Evolutionary conservation across 2,888 invertebrate species (phyloP).

Genomic region (Galeruca laticollis): DNA sequence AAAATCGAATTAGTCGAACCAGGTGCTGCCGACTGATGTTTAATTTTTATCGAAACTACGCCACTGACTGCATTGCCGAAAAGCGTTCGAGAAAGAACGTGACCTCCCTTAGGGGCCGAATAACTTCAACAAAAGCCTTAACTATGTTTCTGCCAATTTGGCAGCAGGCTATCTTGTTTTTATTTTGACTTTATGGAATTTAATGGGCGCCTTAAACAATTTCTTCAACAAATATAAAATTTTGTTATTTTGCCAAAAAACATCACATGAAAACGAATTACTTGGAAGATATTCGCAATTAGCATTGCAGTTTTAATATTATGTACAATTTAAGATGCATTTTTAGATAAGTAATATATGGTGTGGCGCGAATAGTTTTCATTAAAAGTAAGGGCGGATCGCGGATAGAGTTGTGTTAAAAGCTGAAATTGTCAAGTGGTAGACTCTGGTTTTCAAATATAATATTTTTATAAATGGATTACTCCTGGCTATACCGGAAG

Average conservation of each 20-base stretch:
- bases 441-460: too few species aligned
- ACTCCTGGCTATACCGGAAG: too few species aligned
- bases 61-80: conserved; percentile 40
- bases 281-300: conserved; percentile 1
- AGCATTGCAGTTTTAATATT: too few species aligned
- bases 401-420: too few species aligned
- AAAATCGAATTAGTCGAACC: conserved; percentile 35
- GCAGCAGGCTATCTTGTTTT: conserved; percentile 21
- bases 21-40: conserved; percentile 31
- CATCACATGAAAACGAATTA: neutral
- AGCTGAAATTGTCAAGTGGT: too few species aligned
- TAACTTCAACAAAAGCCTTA: conserved; percentile 33
- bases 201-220: neutral
- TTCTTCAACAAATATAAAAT: conserved; percentile 2
- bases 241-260: neutral
- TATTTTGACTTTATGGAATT: conserved; percentile 5
- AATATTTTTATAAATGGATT: too few species aligned
- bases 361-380: too few species aligned
- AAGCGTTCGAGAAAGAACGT: conserved; percentile 34
- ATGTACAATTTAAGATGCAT: too few species aligned
- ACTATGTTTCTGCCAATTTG: conserved; percentile 37
- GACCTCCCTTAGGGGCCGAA: conserved; percentile 33
- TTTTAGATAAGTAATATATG: too few species aligned
- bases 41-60: conserved; percentile 33
- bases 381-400: too few species aligned